Base-by-base conservation (phyloP, 2,113 vertebrate genomes). In the Saguinus imperator region DNA sequence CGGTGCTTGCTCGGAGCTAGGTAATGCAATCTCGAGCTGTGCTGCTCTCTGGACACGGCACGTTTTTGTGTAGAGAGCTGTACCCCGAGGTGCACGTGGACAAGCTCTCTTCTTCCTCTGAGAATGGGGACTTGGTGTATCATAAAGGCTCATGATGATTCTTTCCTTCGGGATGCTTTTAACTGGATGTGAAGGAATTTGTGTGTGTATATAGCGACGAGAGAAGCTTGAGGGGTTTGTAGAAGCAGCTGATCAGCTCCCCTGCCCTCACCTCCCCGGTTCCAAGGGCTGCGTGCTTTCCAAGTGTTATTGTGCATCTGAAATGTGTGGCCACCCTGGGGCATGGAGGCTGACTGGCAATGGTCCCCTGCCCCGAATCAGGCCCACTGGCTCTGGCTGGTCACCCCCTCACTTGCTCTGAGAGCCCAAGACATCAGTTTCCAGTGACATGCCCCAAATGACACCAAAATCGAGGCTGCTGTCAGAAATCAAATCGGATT, bases 71-170 rank as follows among this genome's bases (percentile, higher is more conserved):
- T 4, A 52, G 76, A 70, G 37, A 45, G 37, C 1, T 7, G 27
- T 17, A 27, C 12, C 43, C 55, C 27, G 0, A 0, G 50, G 9
- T 1, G 1, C 1, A 12, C 0, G 3, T 0, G 0, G 25, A 13
- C 13, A 2, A 1, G 48, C 16, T 1, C 6, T 32, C 52, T 35
- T 52, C 57, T 21, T 70, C 50, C 50, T 0, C 50, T 0, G 5
- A 13, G 6, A 20, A 21, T 4, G 0, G 14, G 1, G 27, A 25
- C 0, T 13, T 0, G 8, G 8, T 1, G 35, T 0, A 0, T 55
- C 85, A 43, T 23, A 17, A n/a, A 43, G 25, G 76, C 87, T 5
- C 0, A 6, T 7, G 37, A 35, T 20, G 43, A 2, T 2, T 43
- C 64, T 55, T 57, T 35, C 29, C 61, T 37, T 58, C 79, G 23